A percentile compares a stretch with the other conserved stretches of the same genome.
These are phyloP conservation scores for Phenganax marumi DNA, from an alignment of 92 coral and sea anemone species.

Conservation along the genomic window DNA sequence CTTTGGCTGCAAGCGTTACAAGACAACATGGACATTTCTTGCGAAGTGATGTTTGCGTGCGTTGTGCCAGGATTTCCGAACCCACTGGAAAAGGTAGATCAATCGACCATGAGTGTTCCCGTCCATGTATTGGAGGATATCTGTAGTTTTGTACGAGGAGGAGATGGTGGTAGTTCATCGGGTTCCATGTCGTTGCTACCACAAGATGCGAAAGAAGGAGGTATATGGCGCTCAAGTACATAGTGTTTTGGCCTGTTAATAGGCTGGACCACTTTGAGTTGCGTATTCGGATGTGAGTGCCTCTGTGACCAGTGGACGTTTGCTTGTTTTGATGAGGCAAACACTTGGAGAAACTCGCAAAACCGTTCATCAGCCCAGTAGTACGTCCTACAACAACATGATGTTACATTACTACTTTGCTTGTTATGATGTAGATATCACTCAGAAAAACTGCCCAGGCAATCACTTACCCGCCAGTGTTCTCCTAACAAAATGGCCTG, in stretches of 20 bases:
- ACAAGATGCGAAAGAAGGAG: constrained; percentile 73
- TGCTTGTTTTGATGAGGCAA: too few species aligned
- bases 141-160: constrained; percentile 64
- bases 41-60: constrained; percentile 83
- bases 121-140: constrained; percentile 72
- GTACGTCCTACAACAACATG: neutral
- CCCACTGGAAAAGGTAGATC: constrained; percentile 68
- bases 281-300: too few species aligned
- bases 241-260: neutral
- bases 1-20: constrained; percentile 90
- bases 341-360: too few species aligned
- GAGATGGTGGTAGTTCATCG: constrained; percentile 61
- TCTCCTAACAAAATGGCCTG: too few species aligned
- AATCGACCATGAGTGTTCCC: constrained; percentile 63
- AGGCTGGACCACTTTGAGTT: too few species aligned
- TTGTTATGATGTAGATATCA: too few species aligned
- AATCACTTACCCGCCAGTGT: too few species aligned
- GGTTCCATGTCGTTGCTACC: constrained; percentile 59
- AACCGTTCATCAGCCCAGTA: neutral
- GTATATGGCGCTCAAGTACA: neutral
- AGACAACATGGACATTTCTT: constrained; percentile 72
- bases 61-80: constrained; percentile 95
- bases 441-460: too few species aligned
- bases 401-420: too few species aligned
- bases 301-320: too few species aligned